Conservation (phyloP, 2,797 vertebrate genomes). For the Poeciliopsis infans region DNA sequence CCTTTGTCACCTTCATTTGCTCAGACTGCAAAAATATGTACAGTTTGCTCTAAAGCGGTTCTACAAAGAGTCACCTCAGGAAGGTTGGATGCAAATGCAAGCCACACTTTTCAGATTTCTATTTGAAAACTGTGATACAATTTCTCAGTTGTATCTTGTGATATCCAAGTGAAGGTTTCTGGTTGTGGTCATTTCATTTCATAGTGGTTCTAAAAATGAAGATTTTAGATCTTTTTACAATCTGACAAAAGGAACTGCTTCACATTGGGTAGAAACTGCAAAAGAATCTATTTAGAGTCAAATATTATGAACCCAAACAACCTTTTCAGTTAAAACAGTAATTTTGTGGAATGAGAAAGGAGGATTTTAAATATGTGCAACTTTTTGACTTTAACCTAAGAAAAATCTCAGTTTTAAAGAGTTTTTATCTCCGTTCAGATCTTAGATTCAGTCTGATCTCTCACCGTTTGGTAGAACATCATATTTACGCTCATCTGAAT, state of each 20-base stretch:
- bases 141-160: neutral
- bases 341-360: neutral
- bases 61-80: no score
- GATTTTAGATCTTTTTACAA: neutral
- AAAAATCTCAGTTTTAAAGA: neutral
- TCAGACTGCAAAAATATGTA: no score
- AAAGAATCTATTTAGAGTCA: neutral
- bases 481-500: neutral
- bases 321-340: neutral
- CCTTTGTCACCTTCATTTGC: no score
- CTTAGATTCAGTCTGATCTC: constrained; percentile 4
- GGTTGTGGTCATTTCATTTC: neutral
- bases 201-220: neutral
- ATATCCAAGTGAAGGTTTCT: neutral
- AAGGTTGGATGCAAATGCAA: neutral
- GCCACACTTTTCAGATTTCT: neutral
- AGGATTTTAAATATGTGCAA: neutral
- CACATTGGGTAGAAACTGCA: neutral
- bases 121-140: neutral
- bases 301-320: neutral
- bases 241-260: neutral
- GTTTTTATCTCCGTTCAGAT: neutral
- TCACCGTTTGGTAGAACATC: neutral
- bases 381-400: neutral
- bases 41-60: no score